Evolutionary conservation across 2,888 invertebrate species (phyloP).

Genomic region (Mythimna albipuncta): DNA sequence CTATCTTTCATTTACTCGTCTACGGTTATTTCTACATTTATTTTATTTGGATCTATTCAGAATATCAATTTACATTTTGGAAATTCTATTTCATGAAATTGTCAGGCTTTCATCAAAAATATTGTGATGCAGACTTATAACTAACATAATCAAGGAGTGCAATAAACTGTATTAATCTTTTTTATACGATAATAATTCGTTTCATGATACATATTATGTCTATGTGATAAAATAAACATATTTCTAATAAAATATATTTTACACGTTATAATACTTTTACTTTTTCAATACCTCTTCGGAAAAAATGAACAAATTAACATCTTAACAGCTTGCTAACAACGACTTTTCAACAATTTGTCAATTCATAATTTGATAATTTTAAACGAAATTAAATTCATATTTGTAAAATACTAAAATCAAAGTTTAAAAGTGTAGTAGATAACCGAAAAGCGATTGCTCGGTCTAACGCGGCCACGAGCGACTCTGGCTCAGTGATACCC

Average conservation of each 20-base stretch:
- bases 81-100: constrained; percentile 9
- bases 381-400: not conserved
- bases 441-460: constrained; percentile 86
- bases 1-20: not conserved
- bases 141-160: constrained; percentile 46
- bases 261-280: constrained; percentile 57
- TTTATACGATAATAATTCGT: constrained; percentile 41
- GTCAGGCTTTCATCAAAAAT: constrained; percentile 10
- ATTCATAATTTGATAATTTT: not conserved
- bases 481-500: constrained; percentile 88
- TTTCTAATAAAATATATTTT: constrained; percentile 67
- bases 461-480: constrained; percentile 89
- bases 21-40: constrained; percentile 12
- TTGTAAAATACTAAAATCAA: not conserved
- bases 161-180: constrained; percentile 55
- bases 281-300: constrained; percentile 34
- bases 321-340: constrained; percentile 6
- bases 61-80: not conserved
- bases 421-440: constrained; percentile 12
- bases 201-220: constrained; percentile 52
- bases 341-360: not conserved
- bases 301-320: not conserved
- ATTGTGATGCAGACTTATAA: constrained; percentile 34
- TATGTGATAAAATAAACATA: constrained; percentile 63
- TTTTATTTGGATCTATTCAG: constrained; percentile 1